Conservation (phyloP, 2,113 vertebrate genomes). For the Trichomycterus rosablanca region DNA sequence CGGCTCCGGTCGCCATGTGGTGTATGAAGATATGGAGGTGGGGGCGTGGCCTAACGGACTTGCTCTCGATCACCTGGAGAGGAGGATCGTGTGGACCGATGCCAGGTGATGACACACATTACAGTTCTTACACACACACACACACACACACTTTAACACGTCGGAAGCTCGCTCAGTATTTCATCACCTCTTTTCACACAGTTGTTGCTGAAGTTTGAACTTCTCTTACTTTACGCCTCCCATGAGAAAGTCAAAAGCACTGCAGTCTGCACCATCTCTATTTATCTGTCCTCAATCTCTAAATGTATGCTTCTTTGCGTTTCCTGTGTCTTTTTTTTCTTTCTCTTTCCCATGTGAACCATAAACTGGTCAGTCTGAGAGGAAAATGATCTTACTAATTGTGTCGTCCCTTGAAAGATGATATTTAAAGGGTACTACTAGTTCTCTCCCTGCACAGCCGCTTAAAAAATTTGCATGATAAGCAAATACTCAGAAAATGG, state of each 20-base stretch:
- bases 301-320: background rate
- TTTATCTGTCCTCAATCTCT: background rate
- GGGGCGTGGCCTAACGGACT: constrained; percentile 87
- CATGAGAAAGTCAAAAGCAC: background rate
- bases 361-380: too few relatives aligned
- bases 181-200: constrained; percentile 22
- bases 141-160: background rate
- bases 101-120: constrained; percentile 66
- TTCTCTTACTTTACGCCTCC: constrained; percentile 17
- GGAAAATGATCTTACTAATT: background rate
- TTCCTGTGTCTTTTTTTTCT: background rate
- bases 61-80: constrained; percentile 83
- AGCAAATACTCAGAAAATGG: background rate
- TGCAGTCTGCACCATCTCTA: background rate
- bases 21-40: constrained; percentile 82
- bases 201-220: background rate
- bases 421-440: background rate
- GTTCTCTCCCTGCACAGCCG: background rate
- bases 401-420: background rate
- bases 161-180: constrained; percentile 1
- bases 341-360: background rate
- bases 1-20: constrained; percentile 74
- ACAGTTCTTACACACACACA: background rate
- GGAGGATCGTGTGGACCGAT: constrained; percentile 84
- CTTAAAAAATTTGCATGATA: background rate